A percentile compares a stretch with the other conserved stretches of the same genome.
These are phyloP conservation scores for Athene noctua DNA, from an alignment of 2,113 vertebrate species.

Conservation along the genomic window DNA sequence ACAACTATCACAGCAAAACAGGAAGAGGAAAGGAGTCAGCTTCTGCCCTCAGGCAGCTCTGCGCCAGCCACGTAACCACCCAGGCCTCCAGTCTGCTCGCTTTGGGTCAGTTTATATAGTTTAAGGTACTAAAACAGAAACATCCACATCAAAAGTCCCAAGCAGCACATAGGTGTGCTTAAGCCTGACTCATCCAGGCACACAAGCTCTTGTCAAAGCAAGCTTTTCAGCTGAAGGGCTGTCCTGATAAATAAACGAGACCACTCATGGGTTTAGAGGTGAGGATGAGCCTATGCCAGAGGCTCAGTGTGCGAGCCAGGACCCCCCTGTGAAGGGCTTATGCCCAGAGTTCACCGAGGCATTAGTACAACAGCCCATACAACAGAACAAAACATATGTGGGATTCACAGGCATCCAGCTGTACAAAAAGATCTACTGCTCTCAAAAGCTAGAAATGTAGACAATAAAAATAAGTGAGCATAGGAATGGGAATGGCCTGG, in stretches of 20 bases:
- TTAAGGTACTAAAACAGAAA: background rate
- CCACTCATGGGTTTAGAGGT: background rate
- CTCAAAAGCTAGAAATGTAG: background rate
- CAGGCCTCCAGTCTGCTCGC: fast-evolving
- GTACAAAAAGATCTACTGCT: background rate
- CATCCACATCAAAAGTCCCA: background rate
- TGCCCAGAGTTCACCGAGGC: fast-evolving
- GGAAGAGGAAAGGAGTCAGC: background rate
- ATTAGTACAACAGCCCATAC: background rate
- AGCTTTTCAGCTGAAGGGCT: background rate
- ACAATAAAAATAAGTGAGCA: background rate
- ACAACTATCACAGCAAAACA: slow-evolving; percentile 75
- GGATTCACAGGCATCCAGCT: background rate
- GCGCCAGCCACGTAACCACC: background rate
- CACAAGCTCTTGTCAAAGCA: background rate
- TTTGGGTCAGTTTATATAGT: background rate
- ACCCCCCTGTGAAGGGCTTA: background rate
- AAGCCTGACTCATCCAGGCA: background rate
- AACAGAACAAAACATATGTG: background rate
- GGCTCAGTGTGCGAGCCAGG: background rate
- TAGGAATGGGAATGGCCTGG: background rate
- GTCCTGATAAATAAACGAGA: background rate
- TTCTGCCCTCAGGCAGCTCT: background rate
- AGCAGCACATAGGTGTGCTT: background rate
- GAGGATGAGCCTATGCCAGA: background rate